Percentiles rank a stretch among this genome's conserved stretches.
Evolutionary conservation across 2,797 vertebrate species (phyloP).

Genomic region (Vipera ursinii): DNA sequence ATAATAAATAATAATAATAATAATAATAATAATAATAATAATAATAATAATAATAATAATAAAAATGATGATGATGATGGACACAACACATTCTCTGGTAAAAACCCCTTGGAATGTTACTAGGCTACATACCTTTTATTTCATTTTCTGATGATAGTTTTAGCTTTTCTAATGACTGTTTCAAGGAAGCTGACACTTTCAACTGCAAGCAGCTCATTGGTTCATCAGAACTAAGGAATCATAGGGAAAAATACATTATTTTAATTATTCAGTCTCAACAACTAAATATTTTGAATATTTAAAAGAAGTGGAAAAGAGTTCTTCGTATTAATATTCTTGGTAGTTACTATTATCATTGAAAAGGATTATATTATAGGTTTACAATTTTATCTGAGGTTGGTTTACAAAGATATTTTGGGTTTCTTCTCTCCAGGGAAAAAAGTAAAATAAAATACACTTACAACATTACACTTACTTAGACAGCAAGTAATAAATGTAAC

Average conservation of each 20-base stretch:
- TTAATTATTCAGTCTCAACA: not conserved
- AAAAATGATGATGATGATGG: not conserved
- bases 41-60: not conserved
- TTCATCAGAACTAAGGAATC: constrained; percentile 83
- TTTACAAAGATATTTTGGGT: not conserved
- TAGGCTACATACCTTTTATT: constrained; percentile 75
- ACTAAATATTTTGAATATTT: not conserved
- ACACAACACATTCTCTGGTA: not conserved
- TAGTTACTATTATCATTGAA: not conserved
- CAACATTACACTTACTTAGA: not conserved
- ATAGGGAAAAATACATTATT: constrained; percentile 13
- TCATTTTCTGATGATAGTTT: constrained; percentile 81
- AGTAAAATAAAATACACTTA: not conserved
- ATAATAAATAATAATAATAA: not conserved
- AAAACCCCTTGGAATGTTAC: not conserved
- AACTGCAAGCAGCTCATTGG: constrained; percentile 85
- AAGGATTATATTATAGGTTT: not conserved
- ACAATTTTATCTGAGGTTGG: not conserved
- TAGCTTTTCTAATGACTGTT: constrained; percentile 93
- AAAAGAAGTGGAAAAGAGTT: not conserved
- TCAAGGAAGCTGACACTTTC: constrained; percentile 90
- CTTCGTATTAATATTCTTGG: not conserved
- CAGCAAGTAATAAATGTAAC: not conserved
- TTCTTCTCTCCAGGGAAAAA: not conserved
- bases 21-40: not conserved